These are phyloP conservation scores for Microvelia longipes DNA, from an alignment of 1,140 invertebrate genomes.

Conservation along the genomic window DNA sequence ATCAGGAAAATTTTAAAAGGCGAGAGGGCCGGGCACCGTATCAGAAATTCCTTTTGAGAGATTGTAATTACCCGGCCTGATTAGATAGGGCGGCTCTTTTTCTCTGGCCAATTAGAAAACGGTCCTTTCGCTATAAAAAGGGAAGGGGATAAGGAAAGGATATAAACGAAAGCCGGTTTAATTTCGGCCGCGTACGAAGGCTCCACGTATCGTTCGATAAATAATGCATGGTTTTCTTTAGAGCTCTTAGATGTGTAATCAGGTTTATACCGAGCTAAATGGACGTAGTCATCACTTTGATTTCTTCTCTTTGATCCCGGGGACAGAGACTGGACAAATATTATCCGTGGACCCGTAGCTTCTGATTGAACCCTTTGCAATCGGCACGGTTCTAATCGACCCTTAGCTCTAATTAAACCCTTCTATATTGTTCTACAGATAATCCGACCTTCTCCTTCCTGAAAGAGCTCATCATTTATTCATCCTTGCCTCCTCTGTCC, in stretches of 20 bases:
- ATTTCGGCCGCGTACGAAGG: neutral
- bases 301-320: neutral
- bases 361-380: neutral
- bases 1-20: neutral
- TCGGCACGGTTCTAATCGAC: neutral
- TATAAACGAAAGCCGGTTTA: neutral
- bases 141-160: neutral
- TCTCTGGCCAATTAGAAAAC: neutral
- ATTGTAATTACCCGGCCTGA: neutral
- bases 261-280: neutral
- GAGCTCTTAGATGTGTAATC: neutral
- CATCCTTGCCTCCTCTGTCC: neutral
- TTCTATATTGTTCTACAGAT: neutral
- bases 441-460: neutral
- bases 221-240: neutral
- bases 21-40: neutral
- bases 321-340: neutral
- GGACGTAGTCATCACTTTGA: neutral
- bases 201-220: neutral
- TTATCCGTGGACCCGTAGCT: no score
- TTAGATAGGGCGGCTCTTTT: neutral
- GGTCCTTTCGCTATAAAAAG: neutral
- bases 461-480: neutral
- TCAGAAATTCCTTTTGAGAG: neutral
- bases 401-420: neutral